Conservation (phyloP, 2,797 vertebrate genomes). For the Acanthurus tractus region DNA sequence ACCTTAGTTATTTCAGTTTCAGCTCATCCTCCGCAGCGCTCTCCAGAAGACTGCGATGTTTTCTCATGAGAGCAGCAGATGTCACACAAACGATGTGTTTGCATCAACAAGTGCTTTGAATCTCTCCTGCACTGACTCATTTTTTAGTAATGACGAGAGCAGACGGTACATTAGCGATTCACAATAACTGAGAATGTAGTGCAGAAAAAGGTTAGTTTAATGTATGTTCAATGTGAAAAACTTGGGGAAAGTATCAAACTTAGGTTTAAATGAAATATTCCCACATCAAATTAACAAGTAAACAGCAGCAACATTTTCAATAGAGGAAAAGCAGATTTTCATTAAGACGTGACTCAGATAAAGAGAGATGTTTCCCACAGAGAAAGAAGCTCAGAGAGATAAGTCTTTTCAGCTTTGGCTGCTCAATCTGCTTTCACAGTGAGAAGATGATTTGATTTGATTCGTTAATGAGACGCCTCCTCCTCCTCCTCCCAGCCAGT, state of each 20-base stretch:
- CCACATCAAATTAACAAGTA: not conserved
- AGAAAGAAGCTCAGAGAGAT: constrained; percentile 17
- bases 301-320: constrained; percentile 8
- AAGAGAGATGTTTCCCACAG: not conserved
- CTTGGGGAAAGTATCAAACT: not conserved
- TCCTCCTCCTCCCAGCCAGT: constrained; percentile 9
- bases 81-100: constrained; percentile 37
- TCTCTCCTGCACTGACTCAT: constrained; percentile 10
- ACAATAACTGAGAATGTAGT: constrained; percentile 17
- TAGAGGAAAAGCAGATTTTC: not conserved
- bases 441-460: constrained; percentile 28
- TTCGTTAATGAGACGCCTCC: constrained; percentile 41
- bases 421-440: constrained; percentile 22
- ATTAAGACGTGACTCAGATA: not conserved
- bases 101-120: constrained; percentile 6
- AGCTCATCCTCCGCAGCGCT: constrained; percentile 19
- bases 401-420: constrained; percentile 23
- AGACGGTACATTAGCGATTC: constrained; percentile 1
- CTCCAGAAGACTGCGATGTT: constrained; percentile 14
- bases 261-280: not conserved
- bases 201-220: constrained; percentile 15
- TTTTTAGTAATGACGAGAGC: constrained; percentile 42
- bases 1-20: constrained; percentile 26
- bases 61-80: constrained; percentile 3
- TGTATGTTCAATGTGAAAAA: constrained; percentile 7